These are phyloP conservation scores for Myocastor coypus DNA, from an alignment of 2,113 vertebrate species.

Conservation along the genomic window DNA sequence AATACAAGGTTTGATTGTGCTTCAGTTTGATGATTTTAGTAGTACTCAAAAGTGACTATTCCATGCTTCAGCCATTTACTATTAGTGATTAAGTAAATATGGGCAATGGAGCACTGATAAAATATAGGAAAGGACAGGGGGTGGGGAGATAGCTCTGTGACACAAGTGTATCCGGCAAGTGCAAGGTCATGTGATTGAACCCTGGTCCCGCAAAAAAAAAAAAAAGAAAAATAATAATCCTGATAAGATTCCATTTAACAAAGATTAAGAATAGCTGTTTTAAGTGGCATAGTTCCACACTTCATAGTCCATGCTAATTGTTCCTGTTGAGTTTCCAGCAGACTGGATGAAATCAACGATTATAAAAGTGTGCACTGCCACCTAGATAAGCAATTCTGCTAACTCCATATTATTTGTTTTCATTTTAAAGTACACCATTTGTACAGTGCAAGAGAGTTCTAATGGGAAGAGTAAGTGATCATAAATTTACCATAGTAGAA, in stretches of 20 bases:
- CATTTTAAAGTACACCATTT: neutral
- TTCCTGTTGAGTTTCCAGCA: neutral
- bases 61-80: neutral
- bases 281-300: neutral
- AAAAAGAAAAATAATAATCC: neutral
- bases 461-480: neutral
- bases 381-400: neutral
- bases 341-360: neutral
- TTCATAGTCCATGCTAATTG: neutral
- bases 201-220: no score
- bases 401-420: neutral
- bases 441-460: neutral
- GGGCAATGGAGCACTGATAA: neutral
- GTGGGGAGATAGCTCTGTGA: no score
- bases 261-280: slow-evolving; percentile 9
- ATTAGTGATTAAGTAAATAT: neutral
- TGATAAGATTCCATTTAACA: slow-evolving; percentile 20
- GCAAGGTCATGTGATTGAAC: no score
- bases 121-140: neutral
- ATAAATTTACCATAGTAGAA: neutral
- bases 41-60: neutral
- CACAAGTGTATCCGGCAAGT: no score
- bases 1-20: neutral
- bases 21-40: neutral
- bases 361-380: neutral